These are phyloP conservation scores for Siniperca undulata DNA, from an alignment of 2,797 vertebrate genomes.

Conservation along the genomic window DNA sequence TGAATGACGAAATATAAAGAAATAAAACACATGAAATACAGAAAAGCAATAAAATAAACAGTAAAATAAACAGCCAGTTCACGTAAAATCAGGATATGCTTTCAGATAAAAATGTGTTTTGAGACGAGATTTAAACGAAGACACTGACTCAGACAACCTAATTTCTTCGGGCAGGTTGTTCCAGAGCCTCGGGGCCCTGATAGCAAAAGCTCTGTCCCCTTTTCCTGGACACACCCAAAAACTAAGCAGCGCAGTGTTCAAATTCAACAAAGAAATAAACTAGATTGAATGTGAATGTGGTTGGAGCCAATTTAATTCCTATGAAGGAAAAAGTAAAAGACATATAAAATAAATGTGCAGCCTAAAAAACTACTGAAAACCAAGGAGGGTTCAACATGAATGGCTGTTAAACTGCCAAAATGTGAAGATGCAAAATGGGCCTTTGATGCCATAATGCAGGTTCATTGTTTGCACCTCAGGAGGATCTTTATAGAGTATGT, in stretches of 20 bases:
- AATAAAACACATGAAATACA: no score
- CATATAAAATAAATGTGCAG: background rate
- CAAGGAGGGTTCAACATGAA: background rate
- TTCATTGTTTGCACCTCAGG: background rate
- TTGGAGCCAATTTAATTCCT: background rate
- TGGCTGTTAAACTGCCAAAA: background rate
- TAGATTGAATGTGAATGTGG: background rate
- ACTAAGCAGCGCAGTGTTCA: background rate
- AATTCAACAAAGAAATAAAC: background rate
- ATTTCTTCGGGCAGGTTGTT: no score
- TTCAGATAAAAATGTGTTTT: no score
- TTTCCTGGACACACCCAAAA: background rate
- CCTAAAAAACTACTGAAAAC: background rate
- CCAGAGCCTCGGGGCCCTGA: no score
- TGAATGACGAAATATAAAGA: no score
- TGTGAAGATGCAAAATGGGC: background rate
- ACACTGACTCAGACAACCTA: no score
- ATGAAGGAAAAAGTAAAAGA: background rate
- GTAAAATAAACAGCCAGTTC: no score
- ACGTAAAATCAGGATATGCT: no score
- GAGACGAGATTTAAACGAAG: no score
- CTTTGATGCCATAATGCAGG: background rate
- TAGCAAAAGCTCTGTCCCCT: no score
- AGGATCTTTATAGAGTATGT: background rate
- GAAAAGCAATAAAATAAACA: no score